These are phyloP conservation scores for Meriones psammophilus DNA, from an alignment of 2,797 vertebrate genomes.

Conservation along the genomic window DNA sequence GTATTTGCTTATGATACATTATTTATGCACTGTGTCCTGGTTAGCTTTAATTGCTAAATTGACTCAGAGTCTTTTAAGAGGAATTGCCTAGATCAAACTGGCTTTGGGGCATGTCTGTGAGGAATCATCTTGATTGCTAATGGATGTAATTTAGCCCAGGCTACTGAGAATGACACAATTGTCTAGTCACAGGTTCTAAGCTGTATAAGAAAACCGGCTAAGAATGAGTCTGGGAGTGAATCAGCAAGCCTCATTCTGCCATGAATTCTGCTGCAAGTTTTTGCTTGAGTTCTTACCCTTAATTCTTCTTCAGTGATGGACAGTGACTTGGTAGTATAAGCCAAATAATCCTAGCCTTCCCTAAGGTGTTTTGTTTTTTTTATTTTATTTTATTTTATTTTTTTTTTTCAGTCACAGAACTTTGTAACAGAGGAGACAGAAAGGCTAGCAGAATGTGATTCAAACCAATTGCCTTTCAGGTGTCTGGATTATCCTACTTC, in stretches of 20 bases:
- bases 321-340: neutral
- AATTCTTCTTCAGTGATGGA: neutral
- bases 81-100: neutral
- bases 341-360: neutral
- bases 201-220: too few species aligned
- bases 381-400: too few species aligned
- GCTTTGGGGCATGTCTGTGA: neutral
- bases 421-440: neutral
- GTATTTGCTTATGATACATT: neutral
- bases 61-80: neutral
- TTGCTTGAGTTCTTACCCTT: neutral
- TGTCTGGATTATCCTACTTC: neutral
- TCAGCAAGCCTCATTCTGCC: neutral
- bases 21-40: neutral
- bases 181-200: neutral
- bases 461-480: neutral
- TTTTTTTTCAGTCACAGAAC: neutral
- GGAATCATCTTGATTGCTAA: neutral
- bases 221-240: neutral
- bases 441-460: conserved; percentile 12
- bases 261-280: neutral
- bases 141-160: neutral
- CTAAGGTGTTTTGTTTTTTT: neutral
- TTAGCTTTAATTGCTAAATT: neutral
- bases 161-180: neutral